phyloP scores from a whole-genome alignment of 2,888 invertebrate genomes.

The Theristus sp. region DNA sequence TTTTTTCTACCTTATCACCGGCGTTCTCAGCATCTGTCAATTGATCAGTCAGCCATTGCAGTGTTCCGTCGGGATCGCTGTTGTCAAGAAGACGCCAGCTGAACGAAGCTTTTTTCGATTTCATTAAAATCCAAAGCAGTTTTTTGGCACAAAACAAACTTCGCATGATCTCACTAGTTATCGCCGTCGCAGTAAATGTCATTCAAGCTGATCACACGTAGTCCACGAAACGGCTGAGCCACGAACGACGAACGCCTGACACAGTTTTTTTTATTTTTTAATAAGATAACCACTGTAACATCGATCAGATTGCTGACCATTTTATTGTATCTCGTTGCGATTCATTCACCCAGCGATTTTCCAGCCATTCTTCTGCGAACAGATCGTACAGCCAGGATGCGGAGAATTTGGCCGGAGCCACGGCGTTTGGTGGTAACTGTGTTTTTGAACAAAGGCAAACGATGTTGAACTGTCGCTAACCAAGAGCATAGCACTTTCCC shows the following conservation, averaged over 20 bases:
- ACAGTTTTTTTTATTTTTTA: too few species aligned
- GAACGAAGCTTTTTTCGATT: not conserved
- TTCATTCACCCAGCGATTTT: too few species aligned
- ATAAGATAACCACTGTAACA: too few species aligned
- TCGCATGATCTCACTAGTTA: conserved; percentile 5
- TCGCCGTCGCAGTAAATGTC: conserved; percentile 25
- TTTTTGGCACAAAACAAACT: conserved; percentile 2
- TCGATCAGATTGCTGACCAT: too few species aligned
- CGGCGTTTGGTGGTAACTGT: too few species aligned
- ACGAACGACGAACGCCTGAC: conserved; percentile 54
- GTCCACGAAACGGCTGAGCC: conserved; percentile 36
- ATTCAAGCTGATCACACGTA: conserved; percentile 7
- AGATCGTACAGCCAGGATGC: conserved; percentile 61
- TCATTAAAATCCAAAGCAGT: not conserved
- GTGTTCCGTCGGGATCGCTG: conserved; percentile 54
- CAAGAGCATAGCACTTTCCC: too few species aligned
- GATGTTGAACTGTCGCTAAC: too few species aligned
- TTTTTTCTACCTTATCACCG: conserved; percentile 50
- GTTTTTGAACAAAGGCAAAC: too few species aligned
- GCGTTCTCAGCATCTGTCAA: conserved; percentile 50
- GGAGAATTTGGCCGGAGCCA: conserved; percentile 2
- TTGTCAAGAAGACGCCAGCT: conserved; percentile 55
- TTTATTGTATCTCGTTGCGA: too few species aligned
- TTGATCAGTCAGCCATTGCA: conserved; percentile 55
- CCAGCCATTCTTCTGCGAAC: conserved; percentile 53